Evolutionary conservation across 2,888 invertebrate genomes (phyloP).

Genomic region (Thalpophila matura): DNA sequence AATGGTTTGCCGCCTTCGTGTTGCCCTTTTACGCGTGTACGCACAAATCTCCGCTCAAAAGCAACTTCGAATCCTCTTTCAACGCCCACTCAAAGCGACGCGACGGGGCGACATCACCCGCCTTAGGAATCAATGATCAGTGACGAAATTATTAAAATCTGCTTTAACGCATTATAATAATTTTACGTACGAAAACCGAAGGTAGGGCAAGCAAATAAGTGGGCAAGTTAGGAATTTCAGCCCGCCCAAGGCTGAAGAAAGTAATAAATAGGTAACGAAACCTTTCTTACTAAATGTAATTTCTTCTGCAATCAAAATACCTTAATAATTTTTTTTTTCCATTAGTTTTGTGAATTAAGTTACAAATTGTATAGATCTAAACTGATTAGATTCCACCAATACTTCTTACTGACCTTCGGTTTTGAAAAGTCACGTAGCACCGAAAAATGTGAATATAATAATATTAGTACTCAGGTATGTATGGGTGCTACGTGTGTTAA

Average conservation of each 20-base stretch:
- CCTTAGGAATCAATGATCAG: conserved; percentile 24
- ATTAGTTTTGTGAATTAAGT: conserved; percentile 40
- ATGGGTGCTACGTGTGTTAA: conserved; percentile 66
- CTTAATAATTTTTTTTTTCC: conserved; percentile 52
- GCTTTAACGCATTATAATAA: conserved; percentile 7
- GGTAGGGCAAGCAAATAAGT: conserved; percentile 2
- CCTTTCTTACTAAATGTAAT: conserved; percentile 42
- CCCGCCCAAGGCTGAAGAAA: conserved; percentile 44
- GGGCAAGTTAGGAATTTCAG: conserved; percentile 34
- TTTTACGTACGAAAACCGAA: conserved; percentile 12
- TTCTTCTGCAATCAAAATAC: conserved; percentile 57
- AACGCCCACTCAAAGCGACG: too few species aligned
- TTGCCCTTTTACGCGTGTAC: conserved; percentile 47
- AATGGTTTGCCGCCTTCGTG: conserved; percentile 36
- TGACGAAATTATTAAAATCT: conserved; percentile 17
- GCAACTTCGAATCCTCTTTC: conserved; percentile 1
- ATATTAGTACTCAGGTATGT: conserved; percentile 47
- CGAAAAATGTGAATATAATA: conserved; percentile 56
- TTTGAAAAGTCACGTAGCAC: conserved; percentile 61
- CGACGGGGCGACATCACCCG: conserved; percentile 15
- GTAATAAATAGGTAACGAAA: conserved; percentile 49
- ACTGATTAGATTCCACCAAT: conserved; percentile 62
- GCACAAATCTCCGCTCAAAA: conserved; percentile 21
- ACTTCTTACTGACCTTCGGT: conserved; percentile 54
- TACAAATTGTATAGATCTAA: conserved; percentile 51